These are phyloP conservation scores for Dromaius novaehollandiae DNA, from an alignment of 2,113 vertebrate genomes.

Conservation along the genomic window DNA sequence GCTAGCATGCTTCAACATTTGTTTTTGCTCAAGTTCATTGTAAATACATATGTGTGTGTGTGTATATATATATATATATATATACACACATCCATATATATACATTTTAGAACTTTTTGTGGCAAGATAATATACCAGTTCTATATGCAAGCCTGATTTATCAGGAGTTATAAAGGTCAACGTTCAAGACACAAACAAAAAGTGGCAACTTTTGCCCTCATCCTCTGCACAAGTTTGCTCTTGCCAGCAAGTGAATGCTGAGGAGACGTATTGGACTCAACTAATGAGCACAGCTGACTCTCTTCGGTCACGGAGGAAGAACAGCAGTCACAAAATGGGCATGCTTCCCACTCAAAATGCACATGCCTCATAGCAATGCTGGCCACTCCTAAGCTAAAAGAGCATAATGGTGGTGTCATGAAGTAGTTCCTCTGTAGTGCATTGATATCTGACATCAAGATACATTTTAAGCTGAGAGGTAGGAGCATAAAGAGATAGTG, in stretches of 20 bases:
- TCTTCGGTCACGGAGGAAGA: neutral
- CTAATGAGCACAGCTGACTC: neutral
- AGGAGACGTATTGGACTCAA: neutral
- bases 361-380: fast-evolving
- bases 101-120: neutral
- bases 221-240: neutral
- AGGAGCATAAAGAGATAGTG: neutral
- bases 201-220: neutral
- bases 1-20: neutral
- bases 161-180: neutral
- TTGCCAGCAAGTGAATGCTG: neutral
- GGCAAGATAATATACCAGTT: neutral
- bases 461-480: neutral
- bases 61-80: neutral
- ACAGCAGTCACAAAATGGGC: neutral
- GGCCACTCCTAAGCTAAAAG: neutral
- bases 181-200: neutral
- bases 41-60: neutral
- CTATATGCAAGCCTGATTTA: neutral
- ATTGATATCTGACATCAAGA: neutral
- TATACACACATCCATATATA: neutral
- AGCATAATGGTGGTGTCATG: fast-evolving
- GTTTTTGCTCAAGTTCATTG: neutral
- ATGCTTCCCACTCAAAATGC: fast-evolving
- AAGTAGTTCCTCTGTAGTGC: neutral